Percentiles rank a stretch among this genome's conserved stretches.
phyloP scores from a whole-genome alignment of 2,888 invertebrate species.

The Heteropelma amictum region DNA sequence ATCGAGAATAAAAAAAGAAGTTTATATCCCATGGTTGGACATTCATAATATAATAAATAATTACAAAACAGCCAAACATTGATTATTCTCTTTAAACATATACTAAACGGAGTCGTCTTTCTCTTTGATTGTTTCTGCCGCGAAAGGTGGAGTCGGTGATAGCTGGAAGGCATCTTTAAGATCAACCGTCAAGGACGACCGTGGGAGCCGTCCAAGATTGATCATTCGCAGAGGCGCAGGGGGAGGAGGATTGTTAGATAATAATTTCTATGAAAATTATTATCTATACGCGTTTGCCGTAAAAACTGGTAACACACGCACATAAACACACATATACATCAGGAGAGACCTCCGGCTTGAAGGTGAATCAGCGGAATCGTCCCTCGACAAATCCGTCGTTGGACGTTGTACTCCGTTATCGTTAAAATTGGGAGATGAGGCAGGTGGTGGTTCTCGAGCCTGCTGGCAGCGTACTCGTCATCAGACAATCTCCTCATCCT shows the following conservation, averaged over 20 bases:
- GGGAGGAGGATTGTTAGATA: slow-evolving; percentile 24
- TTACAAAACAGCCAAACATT: too few relatives aligned
- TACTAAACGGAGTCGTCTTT: background rate
- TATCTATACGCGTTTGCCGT: too few relatives aligned
- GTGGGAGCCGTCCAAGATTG: slow-evolving; percentile 36
- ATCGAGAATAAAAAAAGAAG: too few relatives aligned
- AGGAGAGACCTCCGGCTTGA: too few relatives aligned
- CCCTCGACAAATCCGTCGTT: slow-evolving; percentile 10
- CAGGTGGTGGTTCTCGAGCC: slow-evolving; percentile 76
- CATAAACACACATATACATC: too few relatives aligned
- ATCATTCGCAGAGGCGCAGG: slow-evolving; percentile 34
- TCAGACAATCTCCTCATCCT: slow-evolving; percentile 74
- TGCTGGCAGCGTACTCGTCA: slow-evolving; percentile 76
- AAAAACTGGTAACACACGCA: too few relatives aligned
- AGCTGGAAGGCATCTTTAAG: slow-evolving; percentile 64
- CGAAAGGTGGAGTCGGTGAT: slow-evolving; percentile 63
- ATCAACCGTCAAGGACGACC: slow-evolving; percentile 52
- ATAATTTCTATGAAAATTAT: too few relatives aligned
- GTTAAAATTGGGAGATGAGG: slow-evolving; percentile 67
- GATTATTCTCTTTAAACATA: too few relatives aligned
- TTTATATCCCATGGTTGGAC: too few relatives aligned
- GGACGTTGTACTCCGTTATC: slow-evolving; percentile 35
- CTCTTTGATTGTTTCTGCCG: slow-evolving; percentile 2
- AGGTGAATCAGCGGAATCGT: slow-evolving; percentile 24
- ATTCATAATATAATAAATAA: too few relatives aligned